These are phyloP conservation scores for Eutrigla gurnardus DNA, from an alignment of 2,797 vertebrate genomes.

Conservation along the genomic window DNA sequence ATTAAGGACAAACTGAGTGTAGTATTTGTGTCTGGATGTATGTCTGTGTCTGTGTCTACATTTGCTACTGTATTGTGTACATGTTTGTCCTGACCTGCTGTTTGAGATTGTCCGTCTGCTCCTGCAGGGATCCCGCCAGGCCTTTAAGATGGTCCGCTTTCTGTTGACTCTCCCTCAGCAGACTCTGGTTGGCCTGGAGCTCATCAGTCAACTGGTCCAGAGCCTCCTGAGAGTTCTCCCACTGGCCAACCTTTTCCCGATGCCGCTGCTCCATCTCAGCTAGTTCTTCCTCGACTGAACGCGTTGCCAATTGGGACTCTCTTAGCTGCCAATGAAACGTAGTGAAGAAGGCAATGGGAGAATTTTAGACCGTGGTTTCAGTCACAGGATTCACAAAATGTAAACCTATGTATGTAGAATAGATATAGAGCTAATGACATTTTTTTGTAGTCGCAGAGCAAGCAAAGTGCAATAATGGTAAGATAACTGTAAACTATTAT, in stretches of 20 bases:
- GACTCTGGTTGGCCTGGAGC: conserved; percentile 69
- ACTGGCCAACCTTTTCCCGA: conserved; percentile 75
- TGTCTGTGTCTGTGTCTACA: background rate
- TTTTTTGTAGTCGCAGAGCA: background rate
- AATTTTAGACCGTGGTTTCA: background rate
- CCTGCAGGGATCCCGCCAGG: conserved; percentile 58
- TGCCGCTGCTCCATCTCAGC: conserved; percentile 68
- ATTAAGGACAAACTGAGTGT: background rate
- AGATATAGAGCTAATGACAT: background rate
- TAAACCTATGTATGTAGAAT: background rate
- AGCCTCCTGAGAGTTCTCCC: conserved; percentile 78
- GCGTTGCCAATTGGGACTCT: conserved; percentile 57
- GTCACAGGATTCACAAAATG: background rate
- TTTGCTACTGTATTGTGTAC: background rate
- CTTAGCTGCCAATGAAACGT: conserved; percentile 38
- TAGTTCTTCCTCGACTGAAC: conserved; percentile 69
- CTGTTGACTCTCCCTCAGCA: conserved; percentile 67
- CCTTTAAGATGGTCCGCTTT: conserved; percentile 44
- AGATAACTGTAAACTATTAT: conserved; percentile 2
- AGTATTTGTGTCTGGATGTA: background rate
- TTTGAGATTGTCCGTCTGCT: conserved; percentile 66
- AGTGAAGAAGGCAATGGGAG: background rate
- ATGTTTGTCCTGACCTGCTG: conserved; percentile 56
- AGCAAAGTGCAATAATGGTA: background rate
- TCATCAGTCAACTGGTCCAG: conserved; percentile 78